Evolutionary conservation across 2,113 vertebrate genomes (phyloP), one percentile per base, ranked within the genome.

Genomic region (Esox niger): DNA sequence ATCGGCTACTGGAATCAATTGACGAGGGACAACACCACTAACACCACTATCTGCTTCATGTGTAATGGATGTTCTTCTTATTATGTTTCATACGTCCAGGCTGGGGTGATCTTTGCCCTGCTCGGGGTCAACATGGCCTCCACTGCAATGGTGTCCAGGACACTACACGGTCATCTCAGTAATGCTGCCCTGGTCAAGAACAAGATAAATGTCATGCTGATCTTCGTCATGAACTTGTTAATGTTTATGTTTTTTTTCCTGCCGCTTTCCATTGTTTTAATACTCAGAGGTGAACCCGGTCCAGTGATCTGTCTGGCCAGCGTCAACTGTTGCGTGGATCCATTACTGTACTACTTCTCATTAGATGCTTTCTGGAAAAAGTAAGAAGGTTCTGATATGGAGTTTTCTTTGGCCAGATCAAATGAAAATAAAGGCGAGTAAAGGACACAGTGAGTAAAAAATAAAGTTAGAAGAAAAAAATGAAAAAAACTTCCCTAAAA

Each of bases 271-370:
- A 15, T 62, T 29, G 21, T 25, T 2, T 6, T 33, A 1, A 8
- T 13, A 4, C 15, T 30, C 25, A 43, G 3, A 1, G 2, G 5
- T 2, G 38, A 10, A 15, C 3, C 17, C 38, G 43, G 0, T 21
- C 3, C 30, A 15, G 21, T 31, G 27, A 1, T 55, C 5, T 54
- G 47, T 70, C 62, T 27, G n/a, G 47, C 47, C n/a, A 85, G 77
- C 55, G 1, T 70, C 4, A 70, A 43, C 13, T 27, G 47, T 17
- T 71, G 62, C 23, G 20, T 64, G 6, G 62, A 58, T 52, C 82
- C 87, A 2, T 46, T 90, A 29, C 33, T 88, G 46, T 90, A 88
- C 46, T 90, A 85, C 69, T 88, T 88, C 52, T 86, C 84, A 43
- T 79, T 87, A 11, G 88, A 86, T 66, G 80, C 79, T 10, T 89